These are phyloP conservation scores for Drosophila sordidula DNA, from an alignment of 2,888 invertebrate species.

Conservation along the genomic window DNA sequence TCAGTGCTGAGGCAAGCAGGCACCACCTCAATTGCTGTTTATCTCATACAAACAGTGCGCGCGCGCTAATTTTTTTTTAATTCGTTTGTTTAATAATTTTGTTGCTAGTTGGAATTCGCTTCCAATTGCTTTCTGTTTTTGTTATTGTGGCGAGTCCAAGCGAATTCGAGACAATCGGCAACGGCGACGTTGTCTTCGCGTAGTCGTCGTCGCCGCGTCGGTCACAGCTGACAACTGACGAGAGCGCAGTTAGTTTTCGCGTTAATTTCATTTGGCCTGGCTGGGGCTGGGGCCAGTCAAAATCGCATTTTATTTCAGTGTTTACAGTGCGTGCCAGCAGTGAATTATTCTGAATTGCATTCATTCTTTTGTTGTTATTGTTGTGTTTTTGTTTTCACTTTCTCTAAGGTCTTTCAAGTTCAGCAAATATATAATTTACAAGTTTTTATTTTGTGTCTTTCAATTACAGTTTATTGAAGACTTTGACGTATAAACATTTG, in stretches of 20 bases:
- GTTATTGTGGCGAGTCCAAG: constrained; percentile 37
- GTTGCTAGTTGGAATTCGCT: constrained; percentile 28
- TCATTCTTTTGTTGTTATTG: background rate
- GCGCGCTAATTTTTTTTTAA: constrained; percentile 14
- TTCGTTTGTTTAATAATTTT: background rate
- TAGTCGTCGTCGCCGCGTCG: constrained; percentile 9
- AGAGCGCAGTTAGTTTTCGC: constrained; percentile 41
- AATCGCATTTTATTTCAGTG: constrained; percentile 1
- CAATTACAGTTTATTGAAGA: constrained; percentile 52
- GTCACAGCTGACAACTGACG: constrained; percentile 47
- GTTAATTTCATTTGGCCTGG: constrained; percentile 18
- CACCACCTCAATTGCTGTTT: background rate
- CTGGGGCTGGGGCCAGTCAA: background rate
- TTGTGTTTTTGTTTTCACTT: background rate
- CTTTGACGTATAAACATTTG: constrained; percentile 44
- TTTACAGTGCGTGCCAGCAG: constrained; percentile 4
- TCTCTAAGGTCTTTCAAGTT: background rate
- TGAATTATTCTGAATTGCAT: background rate
- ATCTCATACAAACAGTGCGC: constrained; percentile 1
- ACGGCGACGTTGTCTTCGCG: constrained; percentile 12
- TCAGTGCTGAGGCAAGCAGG: background rate
- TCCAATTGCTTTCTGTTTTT: constrained; percentile 37
- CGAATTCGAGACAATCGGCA: constrained; percentile 29
- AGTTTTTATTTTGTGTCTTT: constrained; percentile 8
- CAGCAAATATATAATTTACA: background rate